Percentiles rank a stretch among this genome's conserved stretches.
phyloP scores from a whole-genome alignment of 2,888 invertebrate genomes.

The Smittia aterrima region DNA sequence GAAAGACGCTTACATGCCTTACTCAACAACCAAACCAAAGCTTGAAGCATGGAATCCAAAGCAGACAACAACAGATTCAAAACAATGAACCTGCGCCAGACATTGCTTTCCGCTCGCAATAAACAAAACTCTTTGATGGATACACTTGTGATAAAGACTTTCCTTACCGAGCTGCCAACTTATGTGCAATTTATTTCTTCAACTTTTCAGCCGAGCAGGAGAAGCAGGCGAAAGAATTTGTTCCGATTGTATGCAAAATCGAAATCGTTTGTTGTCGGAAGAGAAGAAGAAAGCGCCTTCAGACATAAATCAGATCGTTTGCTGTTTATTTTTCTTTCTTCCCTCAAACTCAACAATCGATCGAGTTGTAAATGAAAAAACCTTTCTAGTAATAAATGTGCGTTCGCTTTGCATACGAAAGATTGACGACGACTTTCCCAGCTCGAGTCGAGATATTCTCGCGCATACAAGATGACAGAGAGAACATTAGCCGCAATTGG shows the following conservation, averaged over 20 bases:
- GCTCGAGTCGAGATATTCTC: neutral
- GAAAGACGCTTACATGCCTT: slow-evolving; percentile 71
- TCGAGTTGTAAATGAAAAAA: neutral
- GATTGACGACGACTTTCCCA: neutral
- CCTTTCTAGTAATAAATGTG: neutral
- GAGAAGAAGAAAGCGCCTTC: neutral
- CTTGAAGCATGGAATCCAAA: slow-evolving; percentile 71
- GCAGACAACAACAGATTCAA: slow-evolving; percentile 33
- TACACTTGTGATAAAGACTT: neutral
- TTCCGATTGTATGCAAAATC: neutral
- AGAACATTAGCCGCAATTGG: neutral
- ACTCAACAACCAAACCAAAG: slow-evolving; percentile 79
- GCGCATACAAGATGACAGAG: too few relatives aligned
- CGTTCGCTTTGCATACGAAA: neutral
- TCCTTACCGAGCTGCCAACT: neutral
- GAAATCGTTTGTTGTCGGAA: too few relatives aligned
- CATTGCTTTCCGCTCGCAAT: neutral
- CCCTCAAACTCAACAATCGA: neutral
- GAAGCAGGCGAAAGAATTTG: neutral
- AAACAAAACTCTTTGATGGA: neutral
- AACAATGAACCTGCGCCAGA: neutral
- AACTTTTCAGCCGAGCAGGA: neutral
- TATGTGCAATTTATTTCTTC: neutral
- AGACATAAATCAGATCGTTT: neutral
- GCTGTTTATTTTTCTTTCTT: neutral